Percentiles rank a stretch among this genome's conserved stretches.
Evolutionary conservation across 23 tunicate genomes (phyloP).

Genomic region (Oikopleura vanhoeffeni): DNA sequence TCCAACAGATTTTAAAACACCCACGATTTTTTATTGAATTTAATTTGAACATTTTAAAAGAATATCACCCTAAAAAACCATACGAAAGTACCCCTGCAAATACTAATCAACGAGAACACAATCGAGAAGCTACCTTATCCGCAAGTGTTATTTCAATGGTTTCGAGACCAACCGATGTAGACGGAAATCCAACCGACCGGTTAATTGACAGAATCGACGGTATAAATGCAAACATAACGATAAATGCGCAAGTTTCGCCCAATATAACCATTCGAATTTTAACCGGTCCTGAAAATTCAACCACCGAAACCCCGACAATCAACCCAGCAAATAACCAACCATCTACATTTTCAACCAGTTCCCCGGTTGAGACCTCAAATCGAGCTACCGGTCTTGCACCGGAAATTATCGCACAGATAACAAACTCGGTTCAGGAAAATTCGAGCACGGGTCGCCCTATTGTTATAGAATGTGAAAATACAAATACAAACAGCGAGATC

Average conservation of each 20-base stretch:
- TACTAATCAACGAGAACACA: neutral
- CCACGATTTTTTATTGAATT: too few relatives aligned
- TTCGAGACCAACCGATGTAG: neutral
- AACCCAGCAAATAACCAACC: neutral
- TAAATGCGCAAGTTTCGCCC: constrained; percentile 6
- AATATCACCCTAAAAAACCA: too few relatives aligned
- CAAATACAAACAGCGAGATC: neutral
- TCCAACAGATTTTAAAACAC: too few relatives aligned
- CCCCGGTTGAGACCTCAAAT: neutral
- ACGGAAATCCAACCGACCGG: neutral
- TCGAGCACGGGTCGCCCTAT: neutral
- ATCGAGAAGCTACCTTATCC: neutral
- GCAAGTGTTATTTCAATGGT: neutral
- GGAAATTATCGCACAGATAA: neutral
- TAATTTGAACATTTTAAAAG: too few relatives aligned
- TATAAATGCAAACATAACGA: constrained; percentile 7
- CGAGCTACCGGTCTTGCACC: neutral
- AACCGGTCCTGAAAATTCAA: neutral
- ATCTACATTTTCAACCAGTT: neutral
- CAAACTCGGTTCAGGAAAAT: neutral
- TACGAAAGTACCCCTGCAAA: too few relatives aligned
- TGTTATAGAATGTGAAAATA: neutral
- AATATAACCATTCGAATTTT: constrained; percentile 4
- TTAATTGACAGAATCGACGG: neutral
- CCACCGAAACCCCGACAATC: neutral